phyloP scores from a whole-genome alignment of 2,888 invertebrate genomes.

The Caenorhabditis doughertyi region DNA sequence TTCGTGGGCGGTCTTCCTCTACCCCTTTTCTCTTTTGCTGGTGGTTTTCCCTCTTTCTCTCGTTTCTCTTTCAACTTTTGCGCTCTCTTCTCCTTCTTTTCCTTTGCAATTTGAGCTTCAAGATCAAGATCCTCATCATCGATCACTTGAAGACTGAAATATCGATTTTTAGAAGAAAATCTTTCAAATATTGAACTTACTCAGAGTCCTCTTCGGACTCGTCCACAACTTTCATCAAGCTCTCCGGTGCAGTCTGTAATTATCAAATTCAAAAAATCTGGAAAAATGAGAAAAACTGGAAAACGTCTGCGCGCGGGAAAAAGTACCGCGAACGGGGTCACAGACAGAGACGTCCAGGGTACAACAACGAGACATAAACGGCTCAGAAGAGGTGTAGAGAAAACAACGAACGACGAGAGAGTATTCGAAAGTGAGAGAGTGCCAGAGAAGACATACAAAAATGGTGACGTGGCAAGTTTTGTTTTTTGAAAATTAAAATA shows the following conservation, averaged over 20 bases:
- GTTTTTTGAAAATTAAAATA: constrained; percentile 29
- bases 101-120: constrained; percentile 49
- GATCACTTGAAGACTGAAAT: constrained; percentile 64
- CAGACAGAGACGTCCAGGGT: not conserved
- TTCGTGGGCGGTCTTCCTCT: not conserved
- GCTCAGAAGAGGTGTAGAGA: constrained; percentile 39
- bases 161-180: not conserved
- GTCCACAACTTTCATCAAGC: constrained; percentile 3
- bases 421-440: constrained; percentile 8
- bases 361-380: constrained; percentile 12
- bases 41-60: constrained; percentile 35
- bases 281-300: not conserved
- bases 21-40: constrained; percentile 15
- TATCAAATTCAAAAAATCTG: not conserved
- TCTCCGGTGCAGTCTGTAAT: not conserved
- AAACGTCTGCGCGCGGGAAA: not conserved
- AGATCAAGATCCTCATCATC: constrained; percentile 69
- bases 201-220: constrained; percentile 33
- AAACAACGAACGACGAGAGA: constrained; percentile 37
- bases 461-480: constrained; percentile 47
- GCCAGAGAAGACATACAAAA: constrained; percentile 29
- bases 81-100: constrained; percentile 53
- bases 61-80: constrained; percentile 42
- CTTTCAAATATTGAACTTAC: constrained; percentile 18
- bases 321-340: not conserved